Evolutionary conservation across 2,797 vertebrate species (phyloP).

Genomic region (Ctenopoma kingsleyae): DNA sequence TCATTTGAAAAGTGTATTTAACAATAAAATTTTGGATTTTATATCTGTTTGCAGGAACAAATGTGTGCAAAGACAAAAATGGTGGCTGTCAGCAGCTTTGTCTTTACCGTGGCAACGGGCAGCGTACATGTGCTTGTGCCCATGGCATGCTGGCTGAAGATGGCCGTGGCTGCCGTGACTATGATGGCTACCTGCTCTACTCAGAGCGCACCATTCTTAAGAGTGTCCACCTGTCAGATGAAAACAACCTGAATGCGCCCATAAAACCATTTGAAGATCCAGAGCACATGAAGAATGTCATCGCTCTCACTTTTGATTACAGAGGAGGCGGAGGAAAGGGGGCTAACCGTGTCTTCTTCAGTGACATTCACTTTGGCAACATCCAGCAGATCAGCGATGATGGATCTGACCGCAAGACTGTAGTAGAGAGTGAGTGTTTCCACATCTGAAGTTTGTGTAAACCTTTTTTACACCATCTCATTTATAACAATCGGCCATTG

Average conservation of each 20-base stretch:
- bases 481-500: background rate
- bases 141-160: conserved; percentile 96
- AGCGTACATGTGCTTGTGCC: conserved; percentile 92
- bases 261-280: conserved; percentile 97
- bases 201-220: conserved; percentile 97
- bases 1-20: background rate
- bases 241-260: conserved; percentile 95
- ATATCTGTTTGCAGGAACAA: conserved; percentile 69
- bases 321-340: conserved; percentile 90
- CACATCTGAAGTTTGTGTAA: background rate
- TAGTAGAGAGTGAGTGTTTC: conserved; percentile 94
- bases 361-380: conserved; percentile 98
- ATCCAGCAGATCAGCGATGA: conserved; percentile 97
- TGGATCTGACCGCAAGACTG: conserved; percentile 90
- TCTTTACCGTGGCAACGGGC: conserved; percentile 86
- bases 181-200: conserved; percentile 96
- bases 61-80: conserved; percentile 92
- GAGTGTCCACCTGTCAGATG: conserved; percentile 96
- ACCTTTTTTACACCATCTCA: background rate
- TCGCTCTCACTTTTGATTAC: conserved; percentile 95
- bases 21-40: background rate
- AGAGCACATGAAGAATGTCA: conserved; percentile 98
- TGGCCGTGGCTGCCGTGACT: conserved; percentile 89
- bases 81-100: conserved; percentile 96
- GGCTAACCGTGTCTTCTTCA: conserved; percentile 96